Evolutionary conservation across 2,888 invertebrate genomes (phyloP).

Genomic region (Colostygia pectinataria): DNA sequence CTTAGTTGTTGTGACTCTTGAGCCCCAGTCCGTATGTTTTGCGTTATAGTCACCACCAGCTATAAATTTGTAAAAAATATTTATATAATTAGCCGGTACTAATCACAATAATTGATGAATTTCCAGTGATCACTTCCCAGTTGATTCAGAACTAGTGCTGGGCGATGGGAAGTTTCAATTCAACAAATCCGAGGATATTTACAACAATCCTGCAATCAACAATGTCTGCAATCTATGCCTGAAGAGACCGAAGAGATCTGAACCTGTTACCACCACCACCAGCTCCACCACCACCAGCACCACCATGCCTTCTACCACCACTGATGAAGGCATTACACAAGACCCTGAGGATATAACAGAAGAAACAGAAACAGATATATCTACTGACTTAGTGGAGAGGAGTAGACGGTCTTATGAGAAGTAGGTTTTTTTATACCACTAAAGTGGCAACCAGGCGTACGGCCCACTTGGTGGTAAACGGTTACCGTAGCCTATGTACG

Average conservation of each 20-base stretch:
- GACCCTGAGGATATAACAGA: constrained; percentile 5
- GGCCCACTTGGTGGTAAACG: no score
- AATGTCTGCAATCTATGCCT: constrained; percentile 51
- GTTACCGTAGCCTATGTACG: no score
- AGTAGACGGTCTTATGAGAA: constrained; percentile 12
- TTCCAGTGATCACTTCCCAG: constrained; percentile 78
- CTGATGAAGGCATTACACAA: constrained; percentile 13
- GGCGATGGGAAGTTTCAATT: constrained; percentile 84
- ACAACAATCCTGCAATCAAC: no score
- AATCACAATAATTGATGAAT: no score
- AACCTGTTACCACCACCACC: constrained; percentile 31
- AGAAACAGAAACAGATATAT: background rate
- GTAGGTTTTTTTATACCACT: constrained; percentile 9
- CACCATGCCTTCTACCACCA: constrained; percentile 16
- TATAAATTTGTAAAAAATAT: no score
- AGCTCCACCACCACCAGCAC: constrained; percentile 38
- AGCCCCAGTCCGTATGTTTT: no score
- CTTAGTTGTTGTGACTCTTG: no score
- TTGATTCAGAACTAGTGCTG: constrained; percentile 87
- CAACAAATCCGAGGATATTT: constrained; percentile 41
- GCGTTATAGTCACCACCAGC: no score
- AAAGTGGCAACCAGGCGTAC: no score
- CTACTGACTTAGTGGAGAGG: background rate
- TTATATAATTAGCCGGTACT: no score
- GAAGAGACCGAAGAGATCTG: constrained; percentile 37